Evolutionary conservation across 2,113 vertebrate genomes (phyloP), one percentile per base, ranked within the genome.

Genomic region (Phrynosoma platyrhinos): DNA sequence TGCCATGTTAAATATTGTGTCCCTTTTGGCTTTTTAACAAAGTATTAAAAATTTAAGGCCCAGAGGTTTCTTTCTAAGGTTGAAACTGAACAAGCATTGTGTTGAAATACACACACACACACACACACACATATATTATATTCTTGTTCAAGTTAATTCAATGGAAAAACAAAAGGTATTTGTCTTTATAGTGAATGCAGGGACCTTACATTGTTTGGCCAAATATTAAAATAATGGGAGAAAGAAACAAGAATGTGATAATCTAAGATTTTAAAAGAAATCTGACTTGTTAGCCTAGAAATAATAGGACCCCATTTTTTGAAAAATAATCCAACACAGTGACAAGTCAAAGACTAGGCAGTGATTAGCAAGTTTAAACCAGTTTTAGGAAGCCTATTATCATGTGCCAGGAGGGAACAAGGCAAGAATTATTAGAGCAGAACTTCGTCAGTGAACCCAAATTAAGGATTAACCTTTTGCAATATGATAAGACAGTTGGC

Each of bases 151-250:
- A 88, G 30, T 66, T 66, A 82, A 36, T 30, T 30, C 42, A 77
- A 55, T 55, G 75, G 21, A 25, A 40, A 83, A 83, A 30, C 58
- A 71, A 68, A 6, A 53, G 42, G 80, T 77, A 88, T 77, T 78
- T 83, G 58, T 21, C 42, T 42, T 83, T 83, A 68, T 30, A 66
- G 42, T 88, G 80, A 88, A 78, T 1, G 21, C 64, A 79, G 42
- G 47, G 58, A 58, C 30, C 86, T 88, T 40, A 76, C 20, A 88
- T 21, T 87, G 86, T 71, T 88, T 83, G 62, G 72, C 81, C 71
- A 82, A 88, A 83, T 74, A 83, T 75, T 30, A 83, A 88, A 83
- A 30, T 82, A 62, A 53, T 75, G 30, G 47, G 47, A 47, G 47
- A 72, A 9, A 52, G 10, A 52, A 25, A 47, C 23, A 85, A 68